Evolutionary conservation across 1,140 invertebrate genomes (phyloP).

Genomic region (Tetranychus cinnabarinus): DNA sequence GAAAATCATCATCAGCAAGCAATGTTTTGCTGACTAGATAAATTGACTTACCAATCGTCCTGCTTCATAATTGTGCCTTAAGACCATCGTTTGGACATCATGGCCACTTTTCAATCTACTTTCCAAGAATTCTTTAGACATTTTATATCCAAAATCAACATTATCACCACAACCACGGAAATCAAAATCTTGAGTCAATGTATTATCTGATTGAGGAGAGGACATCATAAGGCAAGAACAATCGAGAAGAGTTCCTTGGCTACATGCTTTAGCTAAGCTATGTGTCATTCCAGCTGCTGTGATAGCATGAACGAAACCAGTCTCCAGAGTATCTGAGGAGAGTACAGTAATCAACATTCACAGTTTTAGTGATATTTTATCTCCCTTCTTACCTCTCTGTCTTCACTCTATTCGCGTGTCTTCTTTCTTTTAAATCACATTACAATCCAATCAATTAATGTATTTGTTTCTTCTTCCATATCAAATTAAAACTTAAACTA

Average conservation of each 20-base stretch:
- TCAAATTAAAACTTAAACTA: too few species aligned
- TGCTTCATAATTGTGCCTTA: slow-evolving; percentile 73
- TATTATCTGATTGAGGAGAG: slow-evolving; percentile 17
- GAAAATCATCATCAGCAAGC: too few species aligned
- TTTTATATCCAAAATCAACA: slow-evolving; percentile 73
- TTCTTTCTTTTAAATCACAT: too few species aligned
- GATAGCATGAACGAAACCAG: slow-evolving; percentile 75
- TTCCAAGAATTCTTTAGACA: slow-evolving; percentile 73
- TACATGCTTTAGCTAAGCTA: slow-evolving; percentile 65
- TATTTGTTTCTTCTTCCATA: too few species aligned
- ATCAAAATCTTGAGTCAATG: slow-evolving; percentile 18
- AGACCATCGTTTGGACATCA: slow-evolving; percentile 3
- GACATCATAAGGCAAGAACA: slow-evolving; percentile 47
- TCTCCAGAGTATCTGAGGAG: slow-evolving; percentile 37
- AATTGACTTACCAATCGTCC: slow-evolving; percentile 59
- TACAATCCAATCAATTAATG: too few species aligned
- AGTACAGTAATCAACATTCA: too few species aligned
- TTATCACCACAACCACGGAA: slow-evolving; percentile 67
- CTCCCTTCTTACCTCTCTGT: too few species aligned
- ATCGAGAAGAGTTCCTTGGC: slow-evolving; percentile 53
- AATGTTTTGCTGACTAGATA: not conserved
- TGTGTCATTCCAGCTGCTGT: slow-evolving; percentile 70
- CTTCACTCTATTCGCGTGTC: too few species aligned
- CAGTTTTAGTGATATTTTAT: too few species aligned
- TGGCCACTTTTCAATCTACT: not conserved